Base-by-base conservation (phyloP, 2,888 invertebrate species). In the Tinea semifulvella region DNA sequence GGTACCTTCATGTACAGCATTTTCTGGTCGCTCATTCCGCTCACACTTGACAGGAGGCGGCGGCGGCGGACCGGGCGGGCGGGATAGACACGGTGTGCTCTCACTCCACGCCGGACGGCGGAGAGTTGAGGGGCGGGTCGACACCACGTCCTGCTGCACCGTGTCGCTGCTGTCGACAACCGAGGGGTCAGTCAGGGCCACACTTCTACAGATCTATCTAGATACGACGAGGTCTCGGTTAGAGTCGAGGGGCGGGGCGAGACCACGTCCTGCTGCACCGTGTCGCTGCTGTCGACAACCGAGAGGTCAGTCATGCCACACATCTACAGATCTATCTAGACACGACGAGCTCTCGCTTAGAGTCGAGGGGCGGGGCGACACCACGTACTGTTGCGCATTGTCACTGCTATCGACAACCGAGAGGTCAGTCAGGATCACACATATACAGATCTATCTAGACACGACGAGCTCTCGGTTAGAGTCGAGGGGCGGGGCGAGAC, bases 1-100 rank as follows among this genome's bases (percentile, higher is more conserved):
- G n/a, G n/a, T 69, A 79, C 79, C 79, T 79, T 79, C 79, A 63
- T 80, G 73, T 69, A 77, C 76, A 74, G 77, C 76, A 75, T 7
- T 31, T 14, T 31, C 31, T 6, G 76, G 76, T 68, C 76, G 72
- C 65, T 79, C 77, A 54, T 74, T 67, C 50, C 57, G 46, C 39
- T 52, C 28, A 49, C 28, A 11, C 20, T 22, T 18, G 16, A 48
- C 48, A 45, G 65, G 68, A 48, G 72, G 72, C 44, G 71, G 71
- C 22, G 65, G 67, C 46, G 73, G 71, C 17, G 70, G 70, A 51
- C 14, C 17, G 18, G 36, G 14, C 11, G 36, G 36, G 11, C 36
- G 63, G 42, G 68, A 68, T 47, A 76, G 65, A 59, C 75, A 77
- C 45, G 76, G 79, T 26, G 73, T 57, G 46, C 77, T 74, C 58